Evolutionary conservation across 2,797 vertebrate species (phyloP), one percentile per base, ranked within the genome.

Genomic region (Sparus aurata): DNA sequence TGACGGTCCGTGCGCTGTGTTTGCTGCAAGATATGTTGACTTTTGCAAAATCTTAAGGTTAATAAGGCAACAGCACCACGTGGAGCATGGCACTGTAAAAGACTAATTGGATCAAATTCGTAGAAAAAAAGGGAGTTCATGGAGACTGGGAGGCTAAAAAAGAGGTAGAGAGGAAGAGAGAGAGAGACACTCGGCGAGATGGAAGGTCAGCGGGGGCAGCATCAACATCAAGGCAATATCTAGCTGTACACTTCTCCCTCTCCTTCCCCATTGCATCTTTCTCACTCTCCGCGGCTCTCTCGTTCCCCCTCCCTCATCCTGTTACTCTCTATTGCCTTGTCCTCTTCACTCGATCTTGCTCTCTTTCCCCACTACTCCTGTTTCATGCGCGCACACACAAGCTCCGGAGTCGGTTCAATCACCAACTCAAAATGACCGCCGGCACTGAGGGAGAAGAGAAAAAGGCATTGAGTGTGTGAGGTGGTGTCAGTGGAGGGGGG

Each of bases 401-500:
- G 78, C 82, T 69, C 41, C 70, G 75, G 55, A 92, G 80, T 85
- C 80, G 60, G 80, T 90, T 92, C 90, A 90, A 85, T 93, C 89
- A 91, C 75, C 83, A 79, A 61, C 85, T 86, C 85, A 89, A 89
- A 92, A 93, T 90, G 85, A 94, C 92, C 88, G 75, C 82, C 70
- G 91, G 92, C 92, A 70, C 66, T 83, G 86, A 78, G 73, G 81
- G 57, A 89, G 72, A 77, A 77, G 76, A 86, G 84, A 73, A 70
- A 81, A 70, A 81, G 76, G 73, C 79, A 83, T 85, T 89, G 49
- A 43, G 23, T 12, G 47, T 27, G 38, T 43, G 54, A 12, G 64
- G 34, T 52, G 53, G 18, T 12, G 12, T 25, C 25, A 3, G 25
- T 25, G 23, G 62, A 4, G 47, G 62, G 54, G 61, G 71, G 77